These are phyloP conservation scores for Saccopteryx leptura DNA, from an alignment of 2,113 vertebrate species.

Conservation along the genomic window DNA sequence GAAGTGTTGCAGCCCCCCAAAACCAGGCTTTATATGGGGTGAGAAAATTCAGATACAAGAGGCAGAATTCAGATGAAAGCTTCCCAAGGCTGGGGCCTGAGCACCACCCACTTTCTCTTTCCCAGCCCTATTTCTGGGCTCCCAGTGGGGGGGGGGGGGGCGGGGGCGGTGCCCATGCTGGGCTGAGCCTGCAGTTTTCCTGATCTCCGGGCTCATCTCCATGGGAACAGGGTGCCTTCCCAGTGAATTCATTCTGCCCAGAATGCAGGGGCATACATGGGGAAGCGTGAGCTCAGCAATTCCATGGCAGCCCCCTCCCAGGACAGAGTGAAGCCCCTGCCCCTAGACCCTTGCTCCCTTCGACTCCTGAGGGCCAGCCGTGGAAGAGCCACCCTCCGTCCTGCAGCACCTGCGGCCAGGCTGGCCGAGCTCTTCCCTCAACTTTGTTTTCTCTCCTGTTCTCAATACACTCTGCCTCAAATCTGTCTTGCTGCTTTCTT, in stretches of 20 bases:
- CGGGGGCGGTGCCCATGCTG: slow-evolving; percentile 75
- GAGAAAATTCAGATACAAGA: slow-evolving; percentile 50
- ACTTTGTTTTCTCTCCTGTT: slow-evolving; percentile 69
- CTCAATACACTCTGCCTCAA: slow-evolving; percentile 84
- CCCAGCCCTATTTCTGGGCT: slow-evolving; percentile 78
- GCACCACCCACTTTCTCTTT: slow-evolving; percentile 74
- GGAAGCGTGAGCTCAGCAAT: slow-evolving; percentile 18
- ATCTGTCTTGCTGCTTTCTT: slow-evolving; percentile 75
- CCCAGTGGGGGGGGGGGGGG: slow-evolving; percentile 66
- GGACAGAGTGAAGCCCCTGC: background rate
- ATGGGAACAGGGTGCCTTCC: slow-evolving; percentile 82
- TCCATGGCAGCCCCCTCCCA: background rate
- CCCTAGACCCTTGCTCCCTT: background rate
- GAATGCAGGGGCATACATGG: background rate
- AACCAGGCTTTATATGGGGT: background rate
- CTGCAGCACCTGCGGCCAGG: background rate
- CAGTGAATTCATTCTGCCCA: slow-evolving; percentile 69
- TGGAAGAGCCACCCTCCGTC: background rate
- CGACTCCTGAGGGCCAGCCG: background rate
- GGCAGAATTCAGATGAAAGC: slow-evolving; percentile 66
- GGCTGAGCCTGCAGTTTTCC: slow-evolving; percentile 71
- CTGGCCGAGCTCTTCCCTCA: slow-evolving; percentile 39
- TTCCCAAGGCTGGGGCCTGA: slow-evolving; percentile 45
- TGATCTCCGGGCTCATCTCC: slow-evolving; percentile 69
- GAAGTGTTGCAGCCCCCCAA: background rate